Percentiles rank a stretch among this genome's conserved stretches.
These are phyloP conservation scores for Tenthredo scrophulariae DNA, from an alignment of 2,888 invertebrate genomes.

Conservation along the genomic window DNA sequence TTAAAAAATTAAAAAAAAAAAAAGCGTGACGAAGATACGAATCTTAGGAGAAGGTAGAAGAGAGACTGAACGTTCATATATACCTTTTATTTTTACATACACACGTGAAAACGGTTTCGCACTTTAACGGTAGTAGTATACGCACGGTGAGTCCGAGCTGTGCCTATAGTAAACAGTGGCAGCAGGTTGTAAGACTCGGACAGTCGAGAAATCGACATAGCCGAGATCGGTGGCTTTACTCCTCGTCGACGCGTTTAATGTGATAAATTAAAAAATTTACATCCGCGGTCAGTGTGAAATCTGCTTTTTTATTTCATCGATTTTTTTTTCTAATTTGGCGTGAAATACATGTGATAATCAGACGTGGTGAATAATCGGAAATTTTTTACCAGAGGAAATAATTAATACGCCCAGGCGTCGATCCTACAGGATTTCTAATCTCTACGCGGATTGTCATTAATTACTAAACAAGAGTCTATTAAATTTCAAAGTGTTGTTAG, in stretches of 20 bases:
- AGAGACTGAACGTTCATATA: not conserved
- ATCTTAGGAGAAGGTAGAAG: not conserved
- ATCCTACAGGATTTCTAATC: constrained; percentile 10
- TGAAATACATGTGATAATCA: too few species aligned
- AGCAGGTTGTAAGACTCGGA: constrained; percentile 49
- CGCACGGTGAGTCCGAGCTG: not conserved
- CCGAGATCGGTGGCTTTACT: constrained; percentile 46
- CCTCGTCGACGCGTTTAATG: not conserved
- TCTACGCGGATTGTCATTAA: not conserved
- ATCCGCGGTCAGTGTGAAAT: too few species aligned
- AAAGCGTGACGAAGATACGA: not conserved
- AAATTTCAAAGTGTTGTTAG: not conserved
- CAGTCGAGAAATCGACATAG: constrained; percentile 52
- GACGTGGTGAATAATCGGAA: too few species aligned
- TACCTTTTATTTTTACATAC: not conserved
- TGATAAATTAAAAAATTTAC: not conserved
- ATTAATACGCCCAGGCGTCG: not conserved
- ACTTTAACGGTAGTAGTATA: constrained; percentile 30
- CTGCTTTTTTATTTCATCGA: too few species aligned
- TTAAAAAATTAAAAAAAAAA: too few species aligned
- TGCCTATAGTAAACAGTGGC: constrained; percentile 51
- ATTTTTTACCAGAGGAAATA: too few species aligned
- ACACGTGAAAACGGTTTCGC: not conserved
- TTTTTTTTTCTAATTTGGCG: too few species aligned
- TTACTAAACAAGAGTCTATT: not conserved